Conservation (phyloP, 2,113 vertebrate genomes). For the Onychostruthus taczanowskii region DNA sequence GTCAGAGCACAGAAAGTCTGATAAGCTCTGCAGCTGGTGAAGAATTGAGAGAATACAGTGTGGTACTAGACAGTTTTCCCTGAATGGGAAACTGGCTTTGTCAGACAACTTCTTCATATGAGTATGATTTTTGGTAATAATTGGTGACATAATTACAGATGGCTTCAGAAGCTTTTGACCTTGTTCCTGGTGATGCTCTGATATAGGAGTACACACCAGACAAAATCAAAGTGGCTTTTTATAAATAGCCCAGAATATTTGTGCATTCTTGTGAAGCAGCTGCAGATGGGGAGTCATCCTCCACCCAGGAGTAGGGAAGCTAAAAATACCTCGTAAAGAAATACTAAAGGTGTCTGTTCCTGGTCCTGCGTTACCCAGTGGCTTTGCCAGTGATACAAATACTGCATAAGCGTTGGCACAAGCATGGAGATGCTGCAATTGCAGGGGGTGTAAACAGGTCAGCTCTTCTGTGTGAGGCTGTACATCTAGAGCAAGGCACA, state of each 20-base stretch:
- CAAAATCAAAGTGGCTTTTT: neutral
- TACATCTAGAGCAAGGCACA: neutral
- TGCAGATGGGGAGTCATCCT: neutral
- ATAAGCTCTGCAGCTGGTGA: neutral
- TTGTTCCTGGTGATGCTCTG: neutral
- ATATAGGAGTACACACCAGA: neutral
- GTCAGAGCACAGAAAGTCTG: neutral
- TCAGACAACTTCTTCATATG: neutral
- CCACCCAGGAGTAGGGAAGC: neutral
- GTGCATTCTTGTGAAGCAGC: neutral
- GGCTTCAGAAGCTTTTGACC: neutral
- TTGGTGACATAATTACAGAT: neutral
- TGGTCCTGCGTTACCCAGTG: neutral
- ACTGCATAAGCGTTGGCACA: neutral
- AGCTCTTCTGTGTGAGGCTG: neutral
- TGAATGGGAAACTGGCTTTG: neutral
- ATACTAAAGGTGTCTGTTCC: neutral
- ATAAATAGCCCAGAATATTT: neutral
- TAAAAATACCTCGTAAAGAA: fast-evolving
- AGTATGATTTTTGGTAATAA: neutral
- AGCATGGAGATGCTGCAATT: neutral
- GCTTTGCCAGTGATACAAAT: neutral
- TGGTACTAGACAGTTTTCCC: neutral
- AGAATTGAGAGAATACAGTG: neutral
- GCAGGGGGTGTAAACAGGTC: neutral